phyloP scores from a whole-genome alignment of 2,797 vertebrate species.

The Aplochiton taeniatus region DNA sequence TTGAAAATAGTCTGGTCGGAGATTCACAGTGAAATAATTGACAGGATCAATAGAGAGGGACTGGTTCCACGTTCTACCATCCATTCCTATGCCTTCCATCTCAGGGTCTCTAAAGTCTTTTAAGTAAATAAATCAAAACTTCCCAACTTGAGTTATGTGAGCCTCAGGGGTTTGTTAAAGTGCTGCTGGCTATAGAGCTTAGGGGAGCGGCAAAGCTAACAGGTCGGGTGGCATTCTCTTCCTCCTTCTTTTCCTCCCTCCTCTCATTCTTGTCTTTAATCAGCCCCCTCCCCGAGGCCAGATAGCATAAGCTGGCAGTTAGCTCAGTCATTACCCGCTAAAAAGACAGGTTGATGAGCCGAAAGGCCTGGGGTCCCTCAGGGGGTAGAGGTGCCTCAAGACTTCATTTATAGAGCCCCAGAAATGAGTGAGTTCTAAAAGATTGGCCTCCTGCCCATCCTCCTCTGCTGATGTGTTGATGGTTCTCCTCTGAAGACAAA shows the following conservation, averaged over 20 bases:
- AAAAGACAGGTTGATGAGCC: conserved; percentile 32
- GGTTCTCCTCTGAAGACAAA: no score
- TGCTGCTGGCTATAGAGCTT: conserved; percentile 36
- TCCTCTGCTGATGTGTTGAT: no score
- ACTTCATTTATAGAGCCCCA: no score
- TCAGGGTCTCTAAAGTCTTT: conserved; percentile 38
- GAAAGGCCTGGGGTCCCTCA: no score
- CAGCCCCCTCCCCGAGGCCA: conserved; percentile 63
- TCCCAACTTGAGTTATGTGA: neutral
- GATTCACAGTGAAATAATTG: conserved; percentile 11
- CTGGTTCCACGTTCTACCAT: neutral
- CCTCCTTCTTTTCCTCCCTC: conserved; percentile 51
- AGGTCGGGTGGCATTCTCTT: conserved; percentile 73
- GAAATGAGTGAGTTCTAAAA: no score
- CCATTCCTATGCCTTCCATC: neutral
- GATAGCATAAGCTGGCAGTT: conserved; percentile 43
- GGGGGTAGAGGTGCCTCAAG: no score
- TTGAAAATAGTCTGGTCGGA: neutral
- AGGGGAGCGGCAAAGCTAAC: conserved; percentile 63
- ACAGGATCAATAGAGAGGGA: conserved; percentile 1
- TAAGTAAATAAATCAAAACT: conserved; percentile 14
- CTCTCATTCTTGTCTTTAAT: conserved; percentile 61
- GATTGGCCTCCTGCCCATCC: no score
- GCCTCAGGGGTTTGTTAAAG: conserved; percentile 26
- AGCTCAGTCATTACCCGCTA: conserved; percentile 50